phyloP scores from a whole-genome alignment of 2,797 vertebrate species.

The Malacoctenus gilli region DNA sequence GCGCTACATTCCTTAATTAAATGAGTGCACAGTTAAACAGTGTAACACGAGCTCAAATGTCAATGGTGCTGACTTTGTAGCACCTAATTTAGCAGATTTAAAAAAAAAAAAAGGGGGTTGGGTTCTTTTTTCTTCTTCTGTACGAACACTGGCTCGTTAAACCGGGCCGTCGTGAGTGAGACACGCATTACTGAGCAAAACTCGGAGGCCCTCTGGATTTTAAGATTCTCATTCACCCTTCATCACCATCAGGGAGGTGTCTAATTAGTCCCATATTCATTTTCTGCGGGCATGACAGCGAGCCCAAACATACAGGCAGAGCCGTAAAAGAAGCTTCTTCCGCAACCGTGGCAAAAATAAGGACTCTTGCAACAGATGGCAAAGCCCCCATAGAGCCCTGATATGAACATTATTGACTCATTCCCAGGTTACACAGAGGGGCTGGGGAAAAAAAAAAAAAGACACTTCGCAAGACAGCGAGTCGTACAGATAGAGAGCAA shows the following conservation, averaged over 20 bases:
- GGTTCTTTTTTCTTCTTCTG: slow-evolving; percentile 17
- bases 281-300: background rate
- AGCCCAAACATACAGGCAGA: background rate
- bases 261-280: background rate
- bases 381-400: background rate
- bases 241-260: background rate
- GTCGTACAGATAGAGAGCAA: background rate
- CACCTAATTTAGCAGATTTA: slow-evolving; percentile 42
- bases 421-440: background rate
- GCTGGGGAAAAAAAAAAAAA: background rate
- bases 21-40: slow-evolving; percentile 46
- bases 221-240: background rate
- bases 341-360: background rate
- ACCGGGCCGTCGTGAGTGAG: slow-evolving; percentile 17
- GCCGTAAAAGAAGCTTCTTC: background rate
- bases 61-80: slow-evolving; percentile 36
- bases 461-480: background rate
- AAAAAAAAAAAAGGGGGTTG: too few species aligned
- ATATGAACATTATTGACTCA: background rate
- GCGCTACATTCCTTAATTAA: slow-evolving; percentile 66
- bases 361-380: slow-evolving; percentile 1
- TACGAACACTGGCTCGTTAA: slow-evolving; percentile 19
- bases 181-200: slow-evolving; percentile 1
- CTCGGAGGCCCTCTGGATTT: background rate
- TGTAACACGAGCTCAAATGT: slow-evolving; percentile 59